Evolutionary conservation across 2,113 vertebrate genomes (phyloP), one percentile per base, ranked within the genome.

Genomic region (Mirza zaza): DNA sequence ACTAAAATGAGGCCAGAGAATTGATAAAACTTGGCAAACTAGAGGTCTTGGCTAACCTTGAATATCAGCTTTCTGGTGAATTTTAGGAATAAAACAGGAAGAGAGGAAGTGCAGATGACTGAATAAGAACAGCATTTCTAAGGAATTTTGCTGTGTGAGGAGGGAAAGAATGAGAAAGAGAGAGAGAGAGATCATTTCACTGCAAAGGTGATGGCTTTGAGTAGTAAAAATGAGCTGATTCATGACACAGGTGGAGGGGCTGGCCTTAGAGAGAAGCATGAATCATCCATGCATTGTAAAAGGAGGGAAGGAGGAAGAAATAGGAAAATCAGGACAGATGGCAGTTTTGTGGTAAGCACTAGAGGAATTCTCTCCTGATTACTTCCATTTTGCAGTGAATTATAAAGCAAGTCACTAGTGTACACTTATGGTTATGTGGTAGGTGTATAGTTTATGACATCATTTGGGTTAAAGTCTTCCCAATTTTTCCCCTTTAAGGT

Each of bases 281-380:
- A 95, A 87, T 96, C 87, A 93, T 86, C 80, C 85, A 87, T 87
- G n/a, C 87, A 39, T 34, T 76, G 34, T 86, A 93, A 91, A 32
- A 75, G 50, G 18, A 71, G 48, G 45, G 5, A 91, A 91, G 61
- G 73, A 39, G 50, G 67, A 93, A 79, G 73, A 83, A 89, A 65
- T 3, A 90, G 83, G n/a, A 81, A 97, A 91, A 65, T 11, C 87
- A 65, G 36, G 39, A 87, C 82, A 97, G 96, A 95, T 97, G 93
- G 91, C 59, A 23, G 42, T 92, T 95, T 88, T 39, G 50, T 94
- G 81, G 50, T 61, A 97, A 92, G 77, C 84, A 81, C 34, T 89
- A 77, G 68, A 89, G 39, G 87, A 82, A 96, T 96, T 73, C 75
- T 96, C 79, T 86, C 76, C 50, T 87, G 92, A 95, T 93, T 92